A percentile compares a stretch with the other conserved stretches of the same genome.
Evolutionary conservation across 2,113 vertebrate genomes (phyloP).

Genomic region (Heteronetta atricapilla): DNA sequence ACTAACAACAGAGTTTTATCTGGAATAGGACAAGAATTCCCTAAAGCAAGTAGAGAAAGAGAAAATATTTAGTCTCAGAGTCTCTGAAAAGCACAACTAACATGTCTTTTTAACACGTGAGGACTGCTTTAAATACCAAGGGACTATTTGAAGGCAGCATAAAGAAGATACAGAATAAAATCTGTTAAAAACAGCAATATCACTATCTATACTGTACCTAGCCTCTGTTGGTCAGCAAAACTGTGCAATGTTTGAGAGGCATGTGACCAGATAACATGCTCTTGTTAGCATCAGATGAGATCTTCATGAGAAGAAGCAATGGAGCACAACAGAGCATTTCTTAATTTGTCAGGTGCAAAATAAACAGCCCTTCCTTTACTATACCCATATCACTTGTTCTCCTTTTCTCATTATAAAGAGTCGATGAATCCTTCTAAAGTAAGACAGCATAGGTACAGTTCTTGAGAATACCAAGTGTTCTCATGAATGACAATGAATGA

Average conservation of each 20-base stretch:
- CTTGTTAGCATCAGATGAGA: not conserved
- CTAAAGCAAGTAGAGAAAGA: not conserved
- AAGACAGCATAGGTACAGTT: not conserved
- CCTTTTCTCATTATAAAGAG: not conserved
- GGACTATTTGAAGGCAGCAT: not conserved
- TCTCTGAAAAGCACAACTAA: constrained; percentile 37
- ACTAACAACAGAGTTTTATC: not conserved
- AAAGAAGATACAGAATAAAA: not conserved
- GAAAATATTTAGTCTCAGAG: constrained; percentile 12
- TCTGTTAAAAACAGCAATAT: not conserved
- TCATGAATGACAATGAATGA: too few relatives aligned
- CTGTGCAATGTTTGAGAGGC: not conserved
- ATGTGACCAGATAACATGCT: not conserved
- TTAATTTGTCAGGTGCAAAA: not conserved
- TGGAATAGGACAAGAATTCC: constrained; percentile 38
- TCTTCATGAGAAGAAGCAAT: not conserved
- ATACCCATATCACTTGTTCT: not conserved
- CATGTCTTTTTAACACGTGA: not conserved
- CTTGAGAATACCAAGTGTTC: not conserved
- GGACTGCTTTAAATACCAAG: not conserved
- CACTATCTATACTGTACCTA: not conserved
- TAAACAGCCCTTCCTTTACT: not conserved
- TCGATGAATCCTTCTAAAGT: not conserved
- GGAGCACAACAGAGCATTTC: not conserved
- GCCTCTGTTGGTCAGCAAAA: not conserved